Base-by-base conservation (phyloP, 2,113 vertebrate genomes). In the Argyrosomus japonicus region DNA sequence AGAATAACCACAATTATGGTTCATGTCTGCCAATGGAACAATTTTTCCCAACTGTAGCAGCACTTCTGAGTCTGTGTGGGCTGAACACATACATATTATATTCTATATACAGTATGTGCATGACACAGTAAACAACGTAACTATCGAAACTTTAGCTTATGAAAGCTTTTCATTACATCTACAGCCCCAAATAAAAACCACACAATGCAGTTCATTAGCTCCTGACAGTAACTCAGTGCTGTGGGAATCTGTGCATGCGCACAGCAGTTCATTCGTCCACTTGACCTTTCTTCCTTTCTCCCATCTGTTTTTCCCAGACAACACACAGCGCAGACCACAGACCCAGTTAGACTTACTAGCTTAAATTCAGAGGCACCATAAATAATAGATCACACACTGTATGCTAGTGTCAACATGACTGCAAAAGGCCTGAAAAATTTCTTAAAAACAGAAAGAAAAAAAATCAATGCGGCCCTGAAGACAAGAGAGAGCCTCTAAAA, bases 281-380 rank as follows among this genome's bases (percentile, higher is more conserved):
- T 77, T 77, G 64, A 82, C 69, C n/a, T 81, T 40, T 72, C 40
- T 23, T n/a, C 23, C 17, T 50, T 15, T 56, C 23, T 47, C 13
- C 53, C 12, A 2, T 43, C 36, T 40, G 64, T n/a, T 65, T 73
- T 77, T 57, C 27, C 63, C 27, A 65, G 50, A 74, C 25, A 40
- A 23, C 62, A 47, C 45, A 27, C 21, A 58, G 11, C 21, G n/a
- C 61, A 68, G n/a, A 53, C 40, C 13, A 21, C 23, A 58, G n/a
- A 70, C 23, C 6, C 19, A 51, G 15, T 68, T 3, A 6, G 25
- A 68, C 36, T 69, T 10, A 40, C 45, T 4, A 12, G 21, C 2
- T 25, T 71, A 23, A 10, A 72, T 3, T 47, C 43, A 50, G 23
- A 47, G 18, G 7, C 3, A 1, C 27, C 2, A 19, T 53, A 40